These are phyloP conservation scores for Hyposoter didymator DNA, from an alignment of 2,888 invertebrate genomes.

Conservation along the genomic window DNA sequence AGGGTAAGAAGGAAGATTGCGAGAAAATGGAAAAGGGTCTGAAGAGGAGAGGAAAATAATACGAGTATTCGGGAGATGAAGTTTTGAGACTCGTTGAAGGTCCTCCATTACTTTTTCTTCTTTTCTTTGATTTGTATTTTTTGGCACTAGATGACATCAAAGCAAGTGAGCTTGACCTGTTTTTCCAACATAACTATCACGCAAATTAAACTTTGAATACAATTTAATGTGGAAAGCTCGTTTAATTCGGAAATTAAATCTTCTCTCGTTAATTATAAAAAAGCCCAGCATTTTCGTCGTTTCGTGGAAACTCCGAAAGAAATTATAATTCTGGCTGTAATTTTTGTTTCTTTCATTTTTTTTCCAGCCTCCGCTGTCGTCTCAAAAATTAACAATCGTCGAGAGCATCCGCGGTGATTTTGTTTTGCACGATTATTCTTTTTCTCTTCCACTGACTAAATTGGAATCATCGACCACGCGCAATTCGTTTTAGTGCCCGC, in stretches of 20 bases:
- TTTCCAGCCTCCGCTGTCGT: not conserved
- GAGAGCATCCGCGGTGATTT: not conserved
- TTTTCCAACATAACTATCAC: constrained; percentile 23
- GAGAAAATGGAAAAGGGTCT: not conserved
- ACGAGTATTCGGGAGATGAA: constrained; percentile 23
- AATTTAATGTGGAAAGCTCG: constrained; percentile 14
- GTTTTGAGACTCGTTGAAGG: constrained; percentile 49
- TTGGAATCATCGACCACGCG: constrained; percentile 45
- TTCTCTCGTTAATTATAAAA: not conserved
- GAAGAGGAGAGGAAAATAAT: constrained; percentile 45
- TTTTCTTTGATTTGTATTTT: constrained; percentile 38
- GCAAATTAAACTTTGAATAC: constrained; percentile 11
- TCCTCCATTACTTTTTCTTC: constrained; percentile 15
- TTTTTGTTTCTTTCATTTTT: not conserved
- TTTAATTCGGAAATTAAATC: not conserved
- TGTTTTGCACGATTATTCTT: constrained; percentile 1
- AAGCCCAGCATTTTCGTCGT: not conserved
- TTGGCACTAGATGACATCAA: not conserved
- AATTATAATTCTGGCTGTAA: not conserved
- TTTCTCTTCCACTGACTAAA: constrained; percentile 14
- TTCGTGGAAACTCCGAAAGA: not conserved
- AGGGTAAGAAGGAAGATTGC: not conserved
- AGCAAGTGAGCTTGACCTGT: constrained; percentile 31
- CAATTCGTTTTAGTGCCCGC: constrained; percentile 22
- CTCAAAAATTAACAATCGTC: constrained; percentile 15